A percentile compares a stretch with the other conserved stretches of the same genome.
Evolutionary conservation across 2,113 vertebrate genomes (phyloP).

Genomic region (Equus quagga): DNA sequence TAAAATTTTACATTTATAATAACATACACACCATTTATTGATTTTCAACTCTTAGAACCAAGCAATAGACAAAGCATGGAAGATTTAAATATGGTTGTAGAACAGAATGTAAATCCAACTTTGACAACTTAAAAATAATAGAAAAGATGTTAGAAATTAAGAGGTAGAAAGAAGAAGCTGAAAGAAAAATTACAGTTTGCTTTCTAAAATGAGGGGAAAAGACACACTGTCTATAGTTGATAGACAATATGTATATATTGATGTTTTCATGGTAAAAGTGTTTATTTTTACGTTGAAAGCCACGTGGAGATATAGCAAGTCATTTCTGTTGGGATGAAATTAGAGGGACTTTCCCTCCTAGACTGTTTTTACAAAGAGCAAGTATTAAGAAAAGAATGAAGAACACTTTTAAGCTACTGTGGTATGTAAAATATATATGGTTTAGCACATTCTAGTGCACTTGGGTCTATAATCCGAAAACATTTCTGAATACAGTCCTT

Average conservation of each 20-base stretch:
- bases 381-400: neutral
- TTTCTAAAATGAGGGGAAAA: neutral
- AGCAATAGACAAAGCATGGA: neutral
- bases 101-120: neutral
- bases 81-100: neutral
- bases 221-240: neutral
- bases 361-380: neutral
- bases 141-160: neutral
- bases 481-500: neutral
- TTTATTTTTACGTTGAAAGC: conserved; percentile 9
- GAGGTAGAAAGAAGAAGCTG: neutral
- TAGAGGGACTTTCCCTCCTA: neutral
- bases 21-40: neutral
- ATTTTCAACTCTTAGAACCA: neutral
- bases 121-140: neutral
- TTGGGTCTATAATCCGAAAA: neutral
- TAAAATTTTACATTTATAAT: neutral
- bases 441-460: neutral
- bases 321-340: neutral
- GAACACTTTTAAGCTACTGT: neutral
- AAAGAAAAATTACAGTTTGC: neutral
- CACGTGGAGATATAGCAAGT: neutral
- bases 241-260: neutral
- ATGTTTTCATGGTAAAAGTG: neutral
- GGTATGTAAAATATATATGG: neutral